Evolutionary conservation across 2,888 invertebrate species (phyloP), one percentile per base, ranked within the genome.

Genomic region (Agonopterix subpropinquella): DNA sequence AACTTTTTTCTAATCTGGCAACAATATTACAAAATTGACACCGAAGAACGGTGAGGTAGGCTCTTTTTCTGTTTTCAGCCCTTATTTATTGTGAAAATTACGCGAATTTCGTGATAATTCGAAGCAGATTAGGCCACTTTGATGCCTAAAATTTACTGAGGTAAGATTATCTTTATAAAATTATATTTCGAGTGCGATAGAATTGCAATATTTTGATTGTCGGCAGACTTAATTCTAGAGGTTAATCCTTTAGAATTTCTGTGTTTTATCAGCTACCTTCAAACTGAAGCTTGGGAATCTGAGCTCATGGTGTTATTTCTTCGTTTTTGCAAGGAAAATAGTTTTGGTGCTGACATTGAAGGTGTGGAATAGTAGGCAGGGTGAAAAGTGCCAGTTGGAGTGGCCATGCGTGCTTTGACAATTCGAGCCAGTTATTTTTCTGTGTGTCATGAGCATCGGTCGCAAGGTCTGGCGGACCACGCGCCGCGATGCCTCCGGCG

Each of bases 21-120:
- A 79, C 70, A 79, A 64, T 64, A 56, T 56, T 58, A 65, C 64
- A 69, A 75, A 84, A 75, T 77, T 87, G 87, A 87, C 87, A 85
- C 80, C 74, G 82, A 79, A 74, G 82, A 79, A 82, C 80, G 80
- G 87, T 86, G 87, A 87, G 88, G 85, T 83, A 85, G 87, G 80
- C 83, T 81, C 80, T 83, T 88, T 83, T 87, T 87, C 87, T 88
- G 87, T 87, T 89, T 88, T 88, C 84, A 83, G 77, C 73, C 64
- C 77, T 61, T 77, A 84, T 80, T 82, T 84, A 81, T 80, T 73
- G 80, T 80, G 73, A 80, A 80, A 83, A 82, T 76, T 79, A 74
- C 70, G 74, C 70, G 66, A 77, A 66, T 77, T 83, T 82, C 69
- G 72, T 73, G 71, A 67, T 73, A 67, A 65, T 79, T 78, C 64